Percentiles rank a stretch among this genome's conserved stretches.
These are phyloP conservation scores for Coranthus polyacanthus DNA, from an alignment of 2,797 vertebrate genomes.

Conservation along the genomic window DNA sequence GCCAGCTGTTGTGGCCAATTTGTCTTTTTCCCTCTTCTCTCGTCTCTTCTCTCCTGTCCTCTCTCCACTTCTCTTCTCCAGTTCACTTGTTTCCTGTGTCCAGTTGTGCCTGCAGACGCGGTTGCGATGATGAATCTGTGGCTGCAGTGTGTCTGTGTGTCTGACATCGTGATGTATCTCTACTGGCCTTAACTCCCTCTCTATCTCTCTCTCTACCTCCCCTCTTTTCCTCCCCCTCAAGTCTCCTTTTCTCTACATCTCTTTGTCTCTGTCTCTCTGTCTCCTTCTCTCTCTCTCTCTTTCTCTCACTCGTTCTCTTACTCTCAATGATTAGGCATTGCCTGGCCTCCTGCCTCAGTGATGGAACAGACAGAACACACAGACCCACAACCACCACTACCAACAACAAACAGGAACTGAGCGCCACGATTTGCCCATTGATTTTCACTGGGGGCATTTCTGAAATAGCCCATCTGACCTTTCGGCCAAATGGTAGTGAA, in stretches of 20 bases:
- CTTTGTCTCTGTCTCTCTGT: slow-evolving; percentile 50
- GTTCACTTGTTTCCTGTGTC: slow-evolving; percentile 79
- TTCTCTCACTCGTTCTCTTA: slow-evolving; percentile 64
- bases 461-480: slow-evolving; percentile 87
- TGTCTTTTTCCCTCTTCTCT: slow-evolving; percentile 62
- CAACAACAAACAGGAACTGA: slow-evolving; percentile 79
- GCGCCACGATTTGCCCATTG: slow-evolving; percentile 84
- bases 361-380: slow-evolving; percentile 72
- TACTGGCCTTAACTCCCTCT: slow-evolving; percentile 77
- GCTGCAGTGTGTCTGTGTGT: slow-evolving; percentile 86
- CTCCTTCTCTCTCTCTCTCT: slow-evolving; percentile 49
- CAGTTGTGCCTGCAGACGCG: slow-evolving; percentile 83
- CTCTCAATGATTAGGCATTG: slow-evolving; percentile 71
- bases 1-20: slow-evolving; percentile 62
- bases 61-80: slow-evolving; percentile 68
- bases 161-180: slow-evolving; percentile 89
- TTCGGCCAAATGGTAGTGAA: slow-evolving; percentile 83
- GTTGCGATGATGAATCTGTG: slow-evolving; percentile 88
- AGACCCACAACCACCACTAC: slow-evolving; percentile 62
- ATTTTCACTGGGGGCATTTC: slow-evolving; percentile 87
- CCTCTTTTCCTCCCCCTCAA: slow-evolving; percentile 41
- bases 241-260: slow-evolving; percentile 59
- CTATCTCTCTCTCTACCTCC: slow-evolving; percentile 61
- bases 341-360: slow-evolving; percentile 63
- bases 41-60: slow-evolving; percentile 64